Percentiles rank a stretch among this genome's conserved stretches.
Evolutionary conservation across 2,888 invertebrate species (phyloP).

Genomic region (Caenorhabditis sp.): DNA sequence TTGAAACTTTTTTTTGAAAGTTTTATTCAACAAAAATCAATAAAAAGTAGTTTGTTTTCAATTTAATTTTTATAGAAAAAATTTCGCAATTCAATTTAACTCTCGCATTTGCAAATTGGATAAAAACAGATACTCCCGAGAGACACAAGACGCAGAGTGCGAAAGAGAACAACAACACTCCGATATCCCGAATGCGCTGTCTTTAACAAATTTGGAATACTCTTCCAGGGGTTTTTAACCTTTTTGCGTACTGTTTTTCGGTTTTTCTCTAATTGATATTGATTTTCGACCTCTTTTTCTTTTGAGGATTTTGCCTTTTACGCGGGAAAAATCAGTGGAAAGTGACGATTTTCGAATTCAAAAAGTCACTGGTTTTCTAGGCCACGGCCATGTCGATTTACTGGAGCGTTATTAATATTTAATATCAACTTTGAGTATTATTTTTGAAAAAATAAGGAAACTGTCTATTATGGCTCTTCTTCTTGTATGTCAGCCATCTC

Average conservation of each 20-base stretch:
- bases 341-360: too few relatives aligned
- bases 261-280: not conserved
- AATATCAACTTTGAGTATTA: too few relatives aligned
- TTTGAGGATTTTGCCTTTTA: not conserved
- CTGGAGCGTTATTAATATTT: conserved; percentile 2
- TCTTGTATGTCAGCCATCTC: too few relatives aligned
- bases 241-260: not conserved
- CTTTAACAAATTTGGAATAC: not conserved
- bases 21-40: too few relatives aligned
- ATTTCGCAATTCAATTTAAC: not conserved
- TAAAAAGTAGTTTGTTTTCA: too few relatives aligned
- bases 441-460: too few relatives aligned
- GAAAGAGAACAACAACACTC: conserved; percentile 31
- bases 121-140: not conserved
- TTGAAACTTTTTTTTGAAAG: too few relatives aligned
- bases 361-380: too few relatives aligned
- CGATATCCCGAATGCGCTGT: not conserved
- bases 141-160: not conserved
- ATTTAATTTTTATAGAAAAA: not conserved
- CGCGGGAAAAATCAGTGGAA: not conserved
- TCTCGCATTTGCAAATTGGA: not conserved
- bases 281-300: too few relatives aligned
- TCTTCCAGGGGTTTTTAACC: not conserved
- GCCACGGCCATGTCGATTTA: conserved; percentile 30
- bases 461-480: too few relatives aligned